A percentile compares a stretch with the other conserved stretches of the same genome.
These are phyloP conservation scores for Pseudomyrmex flavicornis DNA, from an alignment of 1,140 invertebrate species.

Conservation along the genomic window DNA sequence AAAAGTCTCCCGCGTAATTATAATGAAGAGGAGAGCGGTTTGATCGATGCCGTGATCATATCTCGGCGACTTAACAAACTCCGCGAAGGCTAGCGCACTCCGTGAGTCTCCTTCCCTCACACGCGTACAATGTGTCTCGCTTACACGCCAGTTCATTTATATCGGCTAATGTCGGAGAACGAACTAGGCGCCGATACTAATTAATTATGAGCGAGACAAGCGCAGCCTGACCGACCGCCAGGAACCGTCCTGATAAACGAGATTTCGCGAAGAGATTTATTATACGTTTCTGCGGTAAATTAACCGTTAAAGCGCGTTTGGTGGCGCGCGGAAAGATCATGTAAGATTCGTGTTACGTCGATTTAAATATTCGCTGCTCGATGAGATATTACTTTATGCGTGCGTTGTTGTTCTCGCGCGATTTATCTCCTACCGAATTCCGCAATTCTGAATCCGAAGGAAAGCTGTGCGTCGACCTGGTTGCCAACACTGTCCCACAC, in stretches of 20 bases:
- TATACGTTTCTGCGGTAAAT: slow-evolving; percentile 51
- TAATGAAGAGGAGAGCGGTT: slow-evolving; percentile 50
- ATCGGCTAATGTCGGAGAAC: slow-evolving; percentile 48
- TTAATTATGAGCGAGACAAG: slow-evolving; percentile 60
- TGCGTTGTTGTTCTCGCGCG: background rate
- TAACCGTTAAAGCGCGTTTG: slow-evolving; percentile 54
- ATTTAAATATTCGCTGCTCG: slow-evolving; percentile 32
- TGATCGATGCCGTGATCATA: slow-evolving; percentile 51
- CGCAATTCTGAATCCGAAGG: slow-evolving; percentile 5
- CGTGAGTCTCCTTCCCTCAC: background rate
- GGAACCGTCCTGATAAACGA: slow-evolving; percentile 51
- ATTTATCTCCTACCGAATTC: slow-evolving; percentile 38
- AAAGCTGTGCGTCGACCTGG: background rate
- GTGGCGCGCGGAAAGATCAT: slow-evolving; percentile 17
- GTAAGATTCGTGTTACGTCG: slow-evolving; percentile 22
- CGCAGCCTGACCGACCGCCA: slow-evolving; percentile 38
- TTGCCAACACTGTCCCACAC: background rate
- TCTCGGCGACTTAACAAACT: slow-evolving; percentile 54
- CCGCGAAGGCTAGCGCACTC: background rate
- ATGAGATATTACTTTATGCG: background rate
- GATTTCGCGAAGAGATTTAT: slow-evolving; percentile 58
- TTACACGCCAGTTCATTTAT: slow-evolving; percentile 41
- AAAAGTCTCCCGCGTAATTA: slow-evolving; percentile 43
- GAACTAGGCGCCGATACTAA: slow-evolving; percentile 58
- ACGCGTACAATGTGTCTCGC: background rate